Conservation (phyloP, 1,140 invertebrate species). For the Cataglyphis hispanica region DNA sequence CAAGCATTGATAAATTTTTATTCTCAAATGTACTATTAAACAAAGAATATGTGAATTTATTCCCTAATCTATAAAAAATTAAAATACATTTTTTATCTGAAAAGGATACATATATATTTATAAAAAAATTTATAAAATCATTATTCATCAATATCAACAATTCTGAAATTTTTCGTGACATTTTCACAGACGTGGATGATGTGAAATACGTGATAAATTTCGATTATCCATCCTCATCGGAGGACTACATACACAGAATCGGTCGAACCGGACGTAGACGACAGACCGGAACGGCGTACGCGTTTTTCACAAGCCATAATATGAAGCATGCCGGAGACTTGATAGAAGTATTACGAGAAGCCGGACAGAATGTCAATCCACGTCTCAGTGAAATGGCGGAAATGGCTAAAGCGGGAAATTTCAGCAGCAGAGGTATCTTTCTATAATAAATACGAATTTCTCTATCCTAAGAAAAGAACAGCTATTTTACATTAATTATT, state of each 20-base stretch:
- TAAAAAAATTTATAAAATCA: constrained; percentile 6
- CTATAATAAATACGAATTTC: neutral
- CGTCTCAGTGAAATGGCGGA: constrained; percentile 87
- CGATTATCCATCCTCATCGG: constrained; percentile 93
- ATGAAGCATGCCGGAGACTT: constrained; percentile 90
- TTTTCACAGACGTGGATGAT: constrained; percentile 92
- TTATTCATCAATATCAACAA: constrained; percentile 20
- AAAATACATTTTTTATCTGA: constrained; percentile 10
- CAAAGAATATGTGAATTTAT: constrained; percentile 19
- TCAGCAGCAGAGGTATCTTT: constrained; percentile 79
- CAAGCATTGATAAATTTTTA: neutral
- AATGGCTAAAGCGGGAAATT: constrained; percentile 81
- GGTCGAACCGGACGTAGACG: constrained; percentile 92
- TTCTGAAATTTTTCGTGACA: constrained; percentile 42
- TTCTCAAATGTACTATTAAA: neutral
- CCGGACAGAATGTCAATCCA: constrained; percentile 90
- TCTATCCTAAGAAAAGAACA: too few species aligned
- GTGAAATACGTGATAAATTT: constrained; percentile 95
- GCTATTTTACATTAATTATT: too few species aligned
- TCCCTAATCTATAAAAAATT: neutral
- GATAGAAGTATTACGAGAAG: constrained; percentile 90
- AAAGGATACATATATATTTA: neutral
- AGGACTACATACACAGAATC: constrained; percentile 95
- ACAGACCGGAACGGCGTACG: constrained; percentile 93
- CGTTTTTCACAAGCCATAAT: constrained; percentile 92